Evolutionary conservation across 2,113 vertebrate genomes (phyloP).

Genomic region (Ceuthmochares aereus): DNA sequence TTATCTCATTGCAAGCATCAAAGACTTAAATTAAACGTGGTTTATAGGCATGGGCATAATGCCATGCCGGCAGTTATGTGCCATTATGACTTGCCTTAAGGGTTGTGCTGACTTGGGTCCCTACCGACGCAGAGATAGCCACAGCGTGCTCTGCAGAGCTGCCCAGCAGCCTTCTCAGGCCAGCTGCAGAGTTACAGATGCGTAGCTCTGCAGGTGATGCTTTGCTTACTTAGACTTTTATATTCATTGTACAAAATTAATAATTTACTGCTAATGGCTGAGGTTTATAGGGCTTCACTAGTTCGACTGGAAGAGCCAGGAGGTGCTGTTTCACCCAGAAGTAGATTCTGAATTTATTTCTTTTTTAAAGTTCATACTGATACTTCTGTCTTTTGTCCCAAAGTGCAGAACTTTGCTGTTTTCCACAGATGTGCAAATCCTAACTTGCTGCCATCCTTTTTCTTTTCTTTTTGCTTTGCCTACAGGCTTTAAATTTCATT

Average conservation of each 20-base stretch:
- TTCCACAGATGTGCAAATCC: not conserved
- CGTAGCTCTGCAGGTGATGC: not conserved
- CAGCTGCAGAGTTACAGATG: not conserved
- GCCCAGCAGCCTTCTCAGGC: not conserved
- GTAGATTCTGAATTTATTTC: not conserved
- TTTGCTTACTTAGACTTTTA: not conserved
- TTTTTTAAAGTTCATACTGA: not conserved
- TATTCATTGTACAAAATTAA: not conserved
- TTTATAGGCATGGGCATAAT: fast-evolving
- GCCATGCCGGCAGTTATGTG: not conserved
- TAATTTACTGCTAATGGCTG: not conserved
- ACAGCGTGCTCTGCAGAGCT: not conserved
- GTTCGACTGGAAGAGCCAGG: not conserved
- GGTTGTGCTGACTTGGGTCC: not conserved
- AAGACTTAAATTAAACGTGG: not conserved
- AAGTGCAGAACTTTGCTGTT: not conserved
- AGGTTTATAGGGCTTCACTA: not conserved
- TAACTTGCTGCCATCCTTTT: not conserved
- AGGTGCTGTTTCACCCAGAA: not conserved
- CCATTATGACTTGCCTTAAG: not conserved
- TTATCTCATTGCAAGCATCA: not conserved
- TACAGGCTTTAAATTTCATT: not conserved
- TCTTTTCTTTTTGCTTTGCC: not conserved
- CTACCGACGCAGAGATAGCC: not conserved
- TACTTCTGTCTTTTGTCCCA: not conserved